Evolutionary conservation across 2,113 vertebrate species (phyloP).

Genomic region (Suncus etruscus): DNA sequence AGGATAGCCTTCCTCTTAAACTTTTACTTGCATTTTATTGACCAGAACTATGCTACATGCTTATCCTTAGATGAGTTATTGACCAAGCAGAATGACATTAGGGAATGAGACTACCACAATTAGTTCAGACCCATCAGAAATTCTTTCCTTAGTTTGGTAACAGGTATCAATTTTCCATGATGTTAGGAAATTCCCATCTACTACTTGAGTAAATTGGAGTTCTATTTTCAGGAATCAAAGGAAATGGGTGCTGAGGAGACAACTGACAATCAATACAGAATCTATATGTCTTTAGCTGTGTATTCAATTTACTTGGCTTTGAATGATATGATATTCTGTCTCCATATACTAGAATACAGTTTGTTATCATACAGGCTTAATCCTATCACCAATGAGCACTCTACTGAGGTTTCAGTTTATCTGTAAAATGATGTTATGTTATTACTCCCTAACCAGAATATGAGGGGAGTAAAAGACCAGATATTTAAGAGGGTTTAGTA

Average conservation of each 20-base stretch:
- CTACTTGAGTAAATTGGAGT: background rate
- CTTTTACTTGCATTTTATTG: constrained; percentile 34
- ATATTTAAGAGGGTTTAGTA: background rate
- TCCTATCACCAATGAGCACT: background rate
- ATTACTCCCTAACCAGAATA: background rate
- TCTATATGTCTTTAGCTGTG: background rate
- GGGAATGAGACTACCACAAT: background rate
- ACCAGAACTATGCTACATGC: background rate
- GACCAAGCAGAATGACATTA: background rate
- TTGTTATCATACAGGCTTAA: background rate
- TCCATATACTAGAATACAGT: background rate
- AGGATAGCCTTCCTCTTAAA: background rate
- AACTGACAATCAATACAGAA: background rate
- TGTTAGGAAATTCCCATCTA: constrained; percentile 12
- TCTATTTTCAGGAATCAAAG: constrained; percentile 42
- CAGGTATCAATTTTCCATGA: background rate
- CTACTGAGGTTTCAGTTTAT: background rate
- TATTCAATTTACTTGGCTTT: background rate
- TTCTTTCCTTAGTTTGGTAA: constrained; percentile 31
- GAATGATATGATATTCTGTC: background rate
- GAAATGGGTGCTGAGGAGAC: background rate
- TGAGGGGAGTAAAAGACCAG: background rate
- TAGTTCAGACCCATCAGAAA: constrained; percentile 13
- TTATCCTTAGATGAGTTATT: constrained; percentile 29
- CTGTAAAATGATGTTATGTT: background rate